Conservation (phyloP, 64 coral and sea anemone species). For the Acropora yongei region DNA sequence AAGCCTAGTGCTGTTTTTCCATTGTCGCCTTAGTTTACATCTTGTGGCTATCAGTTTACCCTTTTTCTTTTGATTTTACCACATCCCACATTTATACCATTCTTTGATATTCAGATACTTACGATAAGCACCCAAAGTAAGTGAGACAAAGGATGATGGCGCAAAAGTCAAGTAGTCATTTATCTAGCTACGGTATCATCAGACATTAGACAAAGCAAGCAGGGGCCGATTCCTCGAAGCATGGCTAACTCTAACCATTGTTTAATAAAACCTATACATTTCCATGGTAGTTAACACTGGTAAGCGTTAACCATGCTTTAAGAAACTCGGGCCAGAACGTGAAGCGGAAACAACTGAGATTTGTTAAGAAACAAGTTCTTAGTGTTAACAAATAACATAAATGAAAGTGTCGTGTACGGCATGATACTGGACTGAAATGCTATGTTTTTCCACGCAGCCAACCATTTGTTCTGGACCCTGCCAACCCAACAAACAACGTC, state of each 20-base stretch:
- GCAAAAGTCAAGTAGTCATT: not conserved
- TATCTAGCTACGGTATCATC: not conserved
- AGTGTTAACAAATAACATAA: not conserved
- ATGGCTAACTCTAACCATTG: too few relatives aligned
- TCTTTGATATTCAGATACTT: not conserved
- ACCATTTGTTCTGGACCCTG: constrained; percentile 66
- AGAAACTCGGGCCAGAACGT: not conserved
- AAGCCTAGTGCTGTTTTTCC: not conserved
- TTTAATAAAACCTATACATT: too few relatives aligned
- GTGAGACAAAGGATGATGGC: not conserved
- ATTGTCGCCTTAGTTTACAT: not conserved
- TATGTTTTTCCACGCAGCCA: not conserved
- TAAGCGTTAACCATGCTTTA: too few relatives aligned
- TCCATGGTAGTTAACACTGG: too few relatives aligned
- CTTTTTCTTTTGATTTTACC: not conserved
- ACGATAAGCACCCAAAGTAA: not conserved
- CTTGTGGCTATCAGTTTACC: not conserved
- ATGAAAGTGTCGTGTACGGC: not conserved
- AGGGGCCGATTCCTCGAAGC: too few relatives aligned
- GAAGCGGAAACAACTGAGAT: not conserved
- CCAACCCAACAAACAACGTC: constrained; percentile 70
- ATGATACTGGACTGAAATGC: not conserved
- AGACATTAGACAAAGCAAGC: too few relatives aligned
- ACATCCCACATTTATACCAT: not conserved
- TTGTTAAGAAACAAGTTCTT: not conserved